phyloP scores from a whole-genome alignment of 1,140 invertebrate species.

The Orchesella cincta region DNA sequence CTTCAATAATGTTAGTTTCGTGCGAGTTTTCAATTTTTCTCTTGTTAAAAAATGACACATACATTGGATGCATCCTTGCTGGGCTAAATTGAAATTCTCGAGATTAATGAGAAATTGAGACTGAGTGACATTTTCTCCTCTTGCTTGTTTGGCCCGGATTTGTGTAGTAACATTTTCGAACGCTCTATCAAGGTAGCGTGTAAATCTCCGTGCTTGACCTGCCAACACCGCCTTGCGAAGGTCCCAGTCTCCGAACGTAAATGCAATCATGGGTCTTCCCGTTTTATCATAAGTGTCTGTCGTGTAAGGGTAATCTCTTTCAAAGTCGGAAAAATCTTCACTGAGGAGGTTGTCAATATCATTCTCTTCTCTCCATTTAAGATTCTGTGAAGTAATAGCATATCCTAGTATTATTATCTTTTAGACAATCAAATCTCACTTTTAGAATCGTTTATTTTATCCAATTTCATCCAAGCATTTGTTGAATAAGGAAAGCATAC shows the following conservation, averaged over 20 bases:
- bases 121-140: conserved; percentile 31
- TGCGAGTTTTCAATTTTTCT: no score
- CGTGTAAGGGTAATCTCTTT: conserved; percentile 13
- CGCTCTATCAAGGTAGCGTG: conserved; percentile 19
- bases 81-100: neutral
- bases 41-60: no score
- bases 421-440: neutral
- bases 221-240: conserved; percentile 3
- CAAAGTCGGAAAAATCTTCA: conserved; percentile 17
- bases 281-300: conserved; percentile 11
- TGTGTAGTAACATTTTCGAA: conserved; percentile 24
- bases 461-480: no score
- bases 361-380: conserved; percentile 23
- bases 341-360: conserved; percentile 10
- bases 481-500: no score
- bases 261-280: conserved; percentile 14
- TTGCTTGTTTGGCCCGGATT: conserved; percentile 26
- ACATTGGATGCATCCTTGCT: conserved; percentile 33
- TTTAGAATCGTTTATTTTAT: neutral
- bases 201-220: conserved; percentile 14
- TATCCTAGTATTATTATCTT: neutral
- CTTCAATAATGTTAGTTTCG: no score
- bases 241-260: conserved; percentile 21
- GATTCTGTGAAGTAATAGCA: conserved; percentile 4
- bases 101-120: conserved; percentile 17